These are phyloP conservation scores for Lepus americanus DNA, from an alignment of 2,113 vertebrate species.

Conservation along the genomic window DNA sequence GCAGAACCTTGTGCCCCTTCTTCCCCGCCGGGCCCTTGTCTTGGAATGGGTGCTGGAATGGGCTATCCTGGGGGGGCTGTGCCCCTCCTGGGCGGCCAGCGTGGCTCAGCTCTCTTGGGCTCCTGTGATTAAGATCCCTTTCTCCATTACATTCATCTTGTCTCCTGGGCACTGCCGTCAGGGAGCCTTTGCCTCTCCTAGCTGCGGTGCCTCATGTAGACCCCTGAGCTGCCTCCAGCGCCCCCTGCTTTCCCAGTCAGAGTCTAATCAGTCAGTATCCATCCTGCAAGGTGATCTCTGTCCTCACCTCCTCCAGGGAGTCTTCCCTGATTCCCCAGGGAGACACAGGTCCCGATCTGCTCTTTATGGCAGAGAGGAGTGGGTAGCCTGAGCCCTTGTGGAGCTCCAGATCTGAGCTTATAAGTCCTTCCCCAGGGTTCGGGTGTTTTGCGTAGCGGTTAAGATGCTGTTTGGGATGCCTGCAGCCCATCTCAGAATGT, in stretches of 20 bases:
- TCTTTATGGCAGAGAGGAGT: background rate
- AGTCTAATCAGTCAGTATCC: background rate
- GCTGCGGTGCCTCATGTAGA: background rate
- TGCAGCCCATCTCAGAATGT: no score
- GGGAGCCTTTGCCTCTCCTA: background rate
- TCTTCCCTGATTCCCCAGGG: background rate
- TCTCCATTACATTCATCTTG: background rate
- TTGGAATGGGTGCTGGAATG: background rate
- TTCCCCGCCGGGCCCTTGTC: background rate
- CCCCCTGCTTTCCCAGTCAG: background rate
- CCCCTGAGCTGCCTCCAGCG: background rate
- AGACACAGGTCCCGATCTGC: background rate
- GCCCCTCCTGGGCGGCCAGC: background rate
- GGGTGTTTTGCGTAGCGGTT: no score
- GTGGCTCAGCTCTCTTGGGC: background rate
- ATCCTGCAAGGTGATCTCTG: background rate
- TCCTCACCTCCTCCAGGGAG: slow-evolving; percentile 11
- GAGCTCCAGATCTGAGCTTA: background rate
- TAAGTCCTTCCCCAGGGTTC: background rate
- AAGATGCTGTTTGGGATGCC: no score
- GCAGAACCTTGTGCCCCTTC: slow-evolving; percentile 17
- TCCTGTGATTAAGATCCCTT: background rate
- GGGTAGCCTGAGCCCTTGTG: background rate
- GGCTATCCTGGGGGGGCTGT: background rate
- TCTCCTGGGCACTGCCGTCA: background rate